phyloP scores from a whole-genome alignment of 2,888 invertebrate genomes.

The Epiblema foenella region DNA sequence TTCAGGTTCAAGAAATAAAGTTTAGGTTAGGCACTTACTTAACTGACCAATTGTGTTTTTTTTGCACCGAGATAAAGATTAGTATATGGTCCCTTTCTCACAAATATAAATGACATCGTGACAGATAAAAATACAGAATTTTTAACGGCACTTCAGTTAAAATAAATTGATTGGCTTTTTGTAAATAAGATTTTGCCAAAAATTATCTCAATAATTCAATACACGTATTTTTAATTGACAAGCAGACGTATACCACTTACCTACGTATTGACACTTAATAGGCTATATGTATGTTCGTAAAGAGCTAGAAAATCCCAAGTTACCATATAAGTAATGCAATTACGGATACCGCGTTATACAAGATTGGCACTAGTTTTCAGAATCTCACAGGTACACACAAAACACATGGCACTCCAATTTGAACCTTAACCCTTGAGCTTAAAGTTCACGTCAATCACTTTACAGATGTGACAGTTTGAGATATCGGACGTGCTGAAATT shows the following conservation, averaged over 20 bases:
- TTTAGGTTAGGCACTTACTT: neutral
- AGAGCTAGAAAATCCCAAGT: constrained; percentile 56
- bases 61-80: neutral
- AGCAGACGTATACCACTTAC: neutral
- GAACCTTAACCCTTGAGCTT: constrained; percentile 5
- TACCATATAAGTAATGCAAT: constrained; percentile 56
- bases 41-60: neutral
- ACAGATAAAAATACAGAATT: too few relatives aligned
- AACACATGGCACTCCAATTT: neutral
- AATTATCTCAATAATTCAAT: neutral
- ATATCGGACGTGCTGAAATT: neutral
- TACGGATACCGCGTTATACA: constrained; percentile 60
- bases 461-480: constrained; percentile 20
- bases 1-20: too few relatives aligned
- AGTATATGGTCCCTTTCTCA: too few relatives aligned
- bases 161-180: too few relatives aligned
- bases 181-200: neutral
- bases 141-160: too few relatives aligned
- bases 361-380: constrained; percentile 51
- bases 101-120: too few relatives aligned
- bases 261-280: constrained; percentile 10
- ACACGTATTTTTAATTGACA: neutral
- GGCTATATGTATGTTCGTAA: neutral
- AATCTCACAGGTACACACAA: constrained; percentile 49
- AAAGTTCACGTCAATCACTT: constrained; percentile 13